Base-by-base conservation (phyloP, 2,888 invertebrate species). In the Pristionchus fissidentatus region DNA sequence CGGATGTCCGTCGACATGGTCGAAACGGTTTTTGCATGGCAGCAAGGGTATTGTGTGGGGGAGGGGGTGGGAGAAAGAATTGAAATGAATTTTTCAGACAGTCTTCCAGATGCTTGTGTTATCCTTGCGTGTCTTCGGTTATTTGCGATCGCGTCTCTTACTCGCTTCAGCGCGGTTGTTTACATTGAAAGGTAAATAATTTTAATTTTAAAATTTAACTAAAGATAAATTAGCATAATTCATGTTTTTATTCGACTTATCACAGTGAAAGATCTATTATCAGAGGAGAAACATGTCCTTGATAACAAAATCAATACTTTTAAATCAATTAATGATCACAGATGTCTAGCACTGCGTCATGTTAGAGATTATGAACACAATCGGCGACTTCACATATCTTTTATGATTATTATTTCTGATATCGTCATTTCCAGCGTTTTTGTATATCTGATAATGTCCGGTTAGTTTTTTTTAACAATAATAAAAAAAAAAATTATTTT, bases 151-250 rank as follows among this genome's bases (percentile, higher is more conserved):
- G n/a, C n/a, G n/a, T n/a, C n/a, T n/a, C n/a, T n/a, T n/a, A n/a
- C n/a, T n/a, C 38, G 62, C 3, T 0, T 66, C 0, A 38, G 22
- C 38, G 62, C 35, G 0, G 1, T 66, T 1, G 10, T 22, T 19
- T 66, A 32, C 19, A 26, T 41, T 22, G 70, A 70, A n/a, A 38
- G 70, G 70, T 70, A 7, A 66, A n/a, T 57, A 55, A 60, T n/a
- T 41, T n/a, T 41, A n/a, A 0, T 32, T 66, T 66, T 5, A 41
- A 1, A 38, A 66, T 1, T 2, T 38, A 8, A 38, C 41, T 38
- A 0, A 38, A 55, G 22, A 55, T 15, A n/a, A 22, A 22, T 55
- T 1, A 7, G 55, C 55, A 57, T 0, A 57, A n/a, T 10, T 60
- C 8, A 60, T 29, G 10, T 3, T 22, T 55, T 22, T 55, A 22